Base-by-base conservation (phyloP, 2,113 vertebrate genomes). In the Empidonax alnorum region DNA sequence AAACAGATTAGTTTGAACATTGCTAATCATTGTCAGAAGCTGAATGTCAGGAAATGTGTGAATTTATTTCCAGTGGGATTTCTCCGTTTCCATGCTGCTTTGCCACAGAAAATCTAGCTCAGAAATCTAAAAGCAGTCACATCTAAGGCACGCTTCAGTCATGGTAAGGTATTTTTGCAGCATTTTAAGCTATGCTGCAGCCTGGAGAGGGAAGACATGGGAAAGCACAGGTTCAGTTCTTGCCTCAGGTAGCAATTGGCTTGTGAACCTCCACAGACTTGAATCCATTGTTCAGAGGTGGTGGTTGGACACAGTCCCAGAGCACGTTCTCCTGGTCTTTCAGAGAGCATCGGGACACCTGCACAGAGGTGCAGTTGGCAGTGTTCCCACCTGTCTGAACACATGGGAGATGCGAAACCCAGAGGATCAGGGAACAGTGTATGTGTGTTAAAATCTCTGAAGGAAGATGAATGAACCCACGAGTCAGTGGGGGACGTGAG, bases 261-360 rank as follows among this genome's bases (percentile, higher is more conserved):
- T 61, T 39, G 30, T 82, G 67, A 76, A 14, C 27, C 21, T 56
- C 46, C 27, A 3, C 3, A 42, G 74, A 3, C 75, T 17, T 63
- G 14, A 85, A 28, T 49, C 65, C n/a, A 2, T 1, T 14, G 47
- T 7, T 20, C 22, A 31, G 76, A 73, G 39, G 27, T 28, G 63
- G 33, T 20, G 66, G 44, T 61, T 67, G 50, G 74, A 52, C 52
- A 46, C 28, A 42, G 52, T 1, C 12, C 10, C 39, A 17, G 56
- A 74, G 33, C 19, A 1, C 0, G 3, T 31, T 44, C 39, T 74
- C 42, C 18, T 31, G 16, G 6, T 73, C 55, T 27, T 46, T 24
- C 21, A 33, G 49, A 62, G 39, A 19, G 31, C 1, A 1, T 25
- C 58, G 24, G 75, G 52, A 66, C 7, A 24, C 0, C 0, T 2